phyloP scores from a whole-genome alignment of 2,797 vertebrate genomes.

The Cynodonichthys magdalenae region DNA sequence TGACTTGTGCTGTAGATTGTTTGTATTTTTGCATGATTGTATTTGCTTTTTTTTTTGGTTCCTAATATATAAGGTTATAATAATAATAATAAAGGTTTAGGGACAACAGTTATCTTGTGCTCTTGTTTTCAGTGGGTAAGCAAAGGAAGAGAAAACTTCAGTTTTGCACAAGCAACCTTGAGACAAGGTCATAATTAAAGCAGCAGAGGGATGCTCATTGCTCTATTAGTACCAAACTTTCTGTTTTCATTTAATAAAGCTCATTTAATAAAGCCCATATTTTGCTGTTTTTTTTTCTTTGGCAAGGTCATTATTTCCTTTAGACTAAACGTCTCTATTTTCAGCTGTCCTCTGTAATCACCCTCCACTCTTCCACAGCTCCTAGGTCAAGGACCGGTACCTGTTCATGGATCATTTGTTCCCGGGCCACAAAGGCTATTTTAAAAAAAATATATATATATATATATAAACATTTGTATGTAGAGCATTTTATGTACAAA shows the following conservation, averaged over 20 bases:
- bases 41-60: background rate
- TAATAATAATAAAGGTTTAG: constrained; percentile 22
- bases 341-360: constrained; percentile 17
- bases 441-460: too few relatives aligned
- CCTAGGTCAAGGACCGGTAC: too few relatives aligned
- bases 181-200: constrained; percentile 48
- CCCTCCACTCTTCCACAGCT: background rate
- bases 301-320: constrained; percentile 46
- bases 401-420: too few relatives aligned
- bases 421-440: too few relatives aligned
- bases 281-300: constrained; percentile 53
- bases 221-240: constrained; percentile 49
- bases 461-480: too few relatives aligned
- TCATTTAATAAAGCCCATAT: constrained; percentile 49
- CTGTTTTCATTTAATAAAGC: constrained; percentile 39
- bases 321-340: constrained; percentile 42
- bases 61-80: constrained; percentile 25
- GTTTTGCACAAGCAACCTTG: constrained; percentile 53
- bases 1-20: background rate
- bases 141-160: constrained; percentile 30
- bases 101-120: constrained; percentile 12
- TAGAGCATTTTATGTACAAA: too few relatives aligned
- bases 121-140: constrained; percentile 37
- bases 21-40: constrained; percentile 16
- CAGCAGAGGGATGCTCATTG: constrained; percentile 28